Conservation (phyloP, 92 coral and sea anemone species). For the Epizoanthus scotinus region DNA sequence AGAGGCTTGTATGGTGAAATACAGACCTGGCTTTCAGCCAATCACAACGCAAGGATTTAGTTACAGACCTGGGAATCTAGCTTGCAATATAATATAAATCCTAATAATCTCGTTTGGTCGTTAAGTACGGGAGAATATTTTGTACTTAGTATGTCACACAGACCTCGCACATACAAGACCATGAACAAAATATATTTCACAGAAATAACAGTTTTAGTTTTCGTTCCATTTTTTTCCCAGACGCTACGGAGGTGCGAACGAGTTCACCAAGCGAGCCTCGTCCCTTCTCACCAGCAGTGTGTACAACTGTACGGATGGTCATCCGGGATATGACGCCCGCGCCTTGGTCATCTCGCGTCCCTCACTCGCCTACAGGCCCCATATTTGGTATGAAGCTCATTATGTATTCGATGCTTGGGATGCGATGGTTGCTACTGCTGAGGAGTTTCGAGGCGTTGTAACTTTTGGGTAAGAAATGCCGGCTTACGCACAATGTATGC, state of each 20-base stretch:
- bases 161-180: too few species aligned
- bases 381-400: conserved; percentile 71
- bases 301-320: conserved; percentile 67
- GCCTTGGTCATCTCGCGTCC: conserved; percentile 70
- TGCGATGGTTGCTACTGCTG: conserved; percentile 60
- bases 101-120: too few species aligned
- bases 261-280: conserved; percentile 58
- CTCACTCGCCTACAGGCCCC: conserved; percentile 54
- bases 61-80: too few species aligned
- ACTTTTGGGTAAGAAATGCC: conserved; percentile 64
- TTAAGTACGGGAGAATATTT: too few species aligned
- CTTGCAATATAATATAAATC: too few species aligned
- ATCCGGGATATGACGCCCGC: conserved; percentile 38
- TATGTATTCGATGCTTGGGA: conserved; percentile 79
- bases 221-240: conserved; percentile 18
- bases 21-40: too few species aligned
- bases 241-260: conserved; percentile 62
- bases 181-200: too few species aligned
- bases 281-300: conserved; percentile 57
- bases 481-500: too few species aligned
- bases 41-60: too few species aligned
- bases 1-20: too few species aligned
- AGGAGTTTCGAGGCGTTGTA: conserved; percentile 44
- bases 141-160: too few species aligned
- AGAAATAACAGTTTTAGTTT: too few species aligned